Evolutionary conservation across 1,140 invertebrate species (phyloP).

Genomic region (Drosophila sulfurigaster): DNA sequence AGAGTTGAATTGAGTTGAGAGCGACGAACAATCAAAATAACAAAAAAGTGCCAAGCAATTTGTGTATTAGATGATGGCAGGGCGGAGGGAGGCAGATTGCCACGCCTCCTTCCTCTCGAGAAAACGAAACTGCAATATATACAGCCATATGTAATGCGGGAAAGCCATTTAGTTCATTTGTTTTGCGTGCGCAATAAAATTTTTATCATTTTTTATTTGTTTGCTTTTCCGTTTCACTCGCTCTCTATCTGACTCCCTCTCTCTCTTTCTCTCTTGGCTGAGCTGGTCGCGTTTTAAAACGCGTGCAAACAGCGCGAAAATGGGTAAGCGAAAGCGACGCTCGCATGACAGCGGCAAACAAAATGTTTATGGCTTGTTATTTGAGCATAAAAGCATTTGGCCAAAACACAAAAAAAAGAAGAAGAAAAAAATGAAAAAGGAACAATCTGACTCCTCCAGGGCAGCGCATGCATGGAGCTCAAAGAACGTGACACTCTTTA

Average conservation of each 20-base stretch:
- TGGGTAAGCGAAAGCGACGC: constrained; percentile 38
- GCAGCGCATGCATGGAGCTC: neutral
- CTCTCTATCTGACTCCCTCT: neutral
- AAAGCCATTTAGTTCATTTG: constrained; percentile 81
- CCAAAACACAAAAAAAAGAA: neutral
- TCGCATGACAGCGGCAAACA: constrained; percentile 32
- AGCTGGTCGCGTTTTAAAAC: constrained; percentile 48
- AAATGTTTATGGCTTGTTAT: constrained; percentile 82
- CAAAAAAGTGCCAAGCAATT: constrained; percentile 71
- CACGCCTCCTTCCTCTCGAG: constrained; percentile 15
- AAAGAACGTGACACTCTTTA: constrained; percentile 63
- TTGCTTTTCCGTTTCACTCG: constrained; percentile 23
- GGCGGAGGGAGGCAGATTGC: neutral
- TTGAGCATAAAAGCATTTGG: constrained; percentile 77
- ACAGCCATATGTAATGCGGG: constrained; percentile 48
- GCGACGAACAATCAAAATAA: constrained; percentile 68
- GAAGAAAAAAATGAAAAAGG: neutral
- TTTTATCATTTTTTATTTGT: constrained; percentile 81
- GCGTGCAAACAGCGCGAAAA: constrained; percentile 67
- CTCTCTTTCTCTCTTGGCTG: constrained; percentile 11
- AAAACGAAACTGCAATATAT: constrained; percentile 41
- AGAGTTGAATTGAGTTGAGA: constrained; percentile 17
- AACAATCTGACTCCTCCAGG: constrained; percentile 4
- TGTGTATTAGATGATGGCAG: constrained; percentile 49
- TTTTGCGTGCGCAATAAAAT: constrained; percentile 77